Evolutionary conservation across 1,140 invertebrate genomes (phyloP).

Genomic region (Zaprionus capensis): DNA sequence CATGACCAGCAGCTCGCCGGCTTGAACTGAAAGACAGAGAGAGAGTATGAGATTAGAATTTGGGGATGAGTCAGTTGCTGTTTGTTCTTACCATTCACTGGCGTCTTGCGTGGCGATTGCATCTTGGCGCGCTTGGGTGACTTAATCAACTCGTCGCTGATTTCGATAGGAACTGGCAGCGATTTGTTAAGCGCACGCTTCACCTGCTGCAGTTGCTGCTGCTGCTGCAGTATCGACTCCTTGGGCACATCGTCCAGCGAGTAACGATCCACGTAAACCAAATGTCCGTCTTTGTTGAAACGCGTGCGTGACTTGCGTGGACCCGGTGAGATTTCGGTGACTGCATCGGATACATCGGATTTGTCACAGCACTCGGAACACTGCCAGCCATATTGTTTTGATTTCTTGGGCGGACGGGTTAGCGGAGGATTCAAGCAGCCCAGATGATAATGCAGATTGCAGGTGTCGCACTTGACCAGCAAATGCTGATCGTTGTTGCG

Average conservation of each 20-base stretch:
- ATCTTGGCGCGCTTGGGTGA: slow-evolving; percentile 62
- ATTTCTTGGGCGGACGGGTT: slow-evolving; percentile 96
- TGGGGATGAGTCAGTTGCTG: neutral
- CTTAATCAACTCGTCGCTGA: slow-evolving; percentile 51
- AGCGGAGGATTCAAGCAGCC: slow-evolving; percentile 96
- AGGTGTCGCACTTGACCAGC: slow-evolving; percentile 97
- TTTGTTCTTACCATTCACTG: slow-evolving; percentile 54
- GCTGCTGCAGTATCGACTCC: slow-evolving; percentile 28
- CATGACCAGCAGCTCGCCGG: slow-evolving; percentile 19
- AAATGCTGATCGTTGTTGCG: slow-evolving; percentile 93
- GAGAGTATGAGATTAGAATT: neutral
- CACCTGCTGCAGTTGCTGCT: neutral
- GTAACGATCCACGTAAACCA: slow-evolving; percentile 69
- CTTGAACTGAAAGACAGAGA: slow-evolving; percentile 29
- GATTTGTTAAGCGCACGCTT: slow-evolving; percentile 64
- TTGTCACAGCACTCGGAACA: slow-evolving; percentile 96
- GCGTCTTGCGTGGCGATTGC: slow-evolving; percentile 66
- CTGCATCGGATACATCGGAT: slow-evolving; percentile 90
- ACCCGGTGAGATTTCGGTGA: slow-evolving; percentile 90
- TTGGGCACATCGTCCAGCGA: slow-evolving; percentile 69
- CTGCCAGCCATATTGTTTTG: slow-evolving; percentile 97
- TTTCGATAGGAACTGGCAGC: slow-evolving; percentile 45
- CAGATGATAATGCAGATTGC: slow-evolving; percentile 96
- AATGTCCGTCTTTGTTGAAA: slow-evolving; percentile 88
- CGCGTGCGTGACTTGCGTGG: slow-evolving; percentile 90